These are phyloP conservation scores for Dipodomys merriami DNA, from an alignment of 2,113 vertebrate genomes.

Conservation along the genomic window DNA sequence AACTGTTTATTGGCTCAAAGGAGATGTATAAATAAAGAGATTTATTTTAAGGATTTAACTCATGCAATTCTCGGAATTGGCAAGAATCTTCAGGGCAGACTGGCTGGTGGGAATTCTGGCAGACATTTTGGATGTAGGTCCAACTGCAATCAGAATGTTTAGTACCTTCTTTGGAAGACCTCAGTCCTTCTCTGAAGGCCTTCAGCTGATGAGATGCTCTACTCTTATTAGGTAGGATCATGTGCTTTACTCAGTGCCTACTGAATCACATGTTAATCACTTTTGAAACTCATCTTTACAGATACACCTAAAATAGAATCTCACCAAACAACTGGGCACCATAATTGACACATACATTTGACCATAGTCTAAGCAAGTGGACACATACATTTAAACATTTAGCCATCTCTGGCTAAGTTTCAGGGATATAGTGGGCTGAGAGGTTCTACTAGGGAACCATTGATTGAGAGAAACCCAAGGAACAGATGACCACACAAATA, in stretches of 20 bases:
- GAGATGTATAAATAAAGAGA: not conserved
- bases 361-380: no score
- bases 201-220: not conserved
- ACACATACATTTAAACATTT: not conserved
- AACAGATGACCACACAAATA: not conserved
- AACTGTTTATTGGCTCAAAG: not conserved
- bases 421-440: not conserved
- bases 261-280: not conserved
- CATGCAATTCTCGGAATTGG: not conserved
- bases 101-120: not conserved
- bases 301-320: not conserved
- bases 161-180: not conserved
- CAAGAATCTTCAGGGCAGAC: not conserved
- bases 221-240: not conserved
- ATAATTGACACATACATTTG: not conserved
- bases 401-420: not conserved
- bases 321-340: not conserved
- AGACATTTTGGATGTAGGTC: not conserved
- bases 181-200: not conserved
- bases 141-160: not conserved
- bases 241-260: not conserved
- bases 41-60: constrained; percentile 13
- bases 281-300: not conserved
- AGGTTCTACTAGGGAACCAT: not conserved
- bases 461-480: not conserved